These are phyloP conservation scores for Phoeniculus purpureus DNA, from an alignment of 2,797 vertebrate species.

Conservation along the genomic window DNA sequence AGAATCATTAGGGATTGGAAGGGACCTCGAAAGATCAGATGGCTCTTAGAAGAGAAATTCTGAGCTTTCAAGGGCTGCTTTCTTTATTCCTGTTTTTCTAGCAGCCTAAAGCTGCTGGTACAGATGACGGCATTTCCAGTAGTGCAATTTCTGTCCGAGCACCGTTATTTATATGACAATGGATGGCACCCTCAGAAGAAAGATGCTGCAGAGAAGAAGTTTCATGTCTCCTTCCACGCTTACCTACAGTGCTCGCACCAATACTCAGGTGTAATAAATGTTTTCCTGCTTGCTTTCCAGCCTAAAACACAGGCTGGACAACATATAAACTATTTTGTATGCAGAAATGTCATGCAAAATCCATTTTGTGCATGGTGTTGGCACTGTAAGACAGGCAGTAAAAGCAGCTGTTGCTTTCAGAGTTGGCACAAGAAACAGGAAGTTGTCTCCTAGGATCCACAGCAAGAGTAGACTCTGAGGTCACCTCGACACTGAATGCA, in stretches of 20 bases:
- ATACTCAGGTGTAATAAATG: not conserved
- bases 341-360: not conserved
- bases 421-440: not conserved
- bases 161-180: not conserved
- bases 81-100: not conserved
- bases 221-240: not conserved
- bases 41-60: not conserved
- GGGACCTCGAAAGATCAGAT: too few species aligned
- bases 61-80: not conserved
- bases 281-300: not conserved
- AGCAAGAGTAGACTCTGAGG: not conserved
- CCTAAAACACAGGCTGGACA: not conserved
- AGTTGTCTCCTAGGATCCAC: not conserved
- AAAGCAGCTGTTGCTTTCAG: not conserved
- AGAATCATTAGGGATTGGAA: too few species aligned
- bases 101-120: not conserved
- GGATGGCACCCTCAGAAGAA: not conserved
- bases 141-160: not conserved
- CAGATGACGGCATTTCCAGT: not conserved
- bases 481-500: rapidly evolving
- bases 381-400: not conserved
- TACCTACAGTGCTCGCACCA: not conserved
- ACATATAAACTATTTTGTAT: not conserved
- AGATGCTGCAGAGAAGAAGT: not conserved
- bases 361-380: not conserved